phyloP scores from a whole-genome alignment of 1,140 invertebrate species.

The Popillia japonica region DNA sequence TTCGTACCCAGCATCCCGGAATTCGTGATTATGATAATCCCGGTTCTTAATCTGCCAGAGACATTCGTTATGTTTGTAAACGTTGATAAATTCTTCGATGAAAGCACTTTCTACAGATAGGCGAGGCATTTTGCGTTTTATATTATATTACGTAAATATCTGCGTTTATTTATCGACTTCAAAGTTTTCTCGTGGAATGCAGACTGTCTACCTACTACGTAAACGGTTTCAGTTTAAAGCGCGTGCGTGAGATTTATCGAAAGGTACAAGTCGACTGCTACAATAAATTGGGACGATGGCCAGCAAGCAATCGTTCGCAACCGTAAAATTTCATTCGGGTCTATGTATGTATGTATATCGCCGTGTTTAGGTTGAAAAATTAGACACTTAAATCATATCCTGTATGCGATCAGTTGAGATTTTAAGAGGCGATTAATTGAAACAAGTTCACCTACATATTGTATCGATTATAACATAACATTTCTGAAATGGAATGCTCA shows the following conservation, averaged over 20 bases:
- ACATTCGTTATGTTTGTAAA: conserved; percentile 51
- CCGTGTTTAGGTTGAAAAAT: no score
- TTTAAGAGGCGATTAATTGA: no score
- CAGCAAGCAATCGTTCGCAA: not conserved
- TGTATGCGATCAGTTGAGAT: no score
- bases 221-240: not conserved
- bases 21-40: conserved; percentile 52
- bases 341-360: no score
- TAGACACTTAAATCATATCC: no score
- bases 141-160: conserved; percentile 17
- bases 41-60: conserved; percentile 54
- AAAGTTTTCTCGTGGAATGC: not conserved
- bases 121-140: conserved; percentile 6
- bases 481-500: no score
- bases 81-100: conserved; percentile 51
- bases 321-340: no score
- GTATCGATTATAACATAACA: no score
- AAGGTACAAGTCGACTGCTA: not conserved
- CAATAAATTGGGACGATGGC: not conserved
- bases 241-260: conserved; percentile 2
- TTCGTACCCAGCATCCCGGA: not conserved
- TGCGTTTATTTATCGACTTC: not conserved
- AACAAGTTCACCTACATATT: no score
- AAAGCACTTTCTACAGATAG: conserved; percentile 33
- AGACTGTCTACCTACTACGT: not conserved